Evolutionary conservation across 2,888 invertebrate species (phyloP), one percentile per base, ranked within the genome.

Genomic region (Pycnomerus fuliginosus): DNA sequence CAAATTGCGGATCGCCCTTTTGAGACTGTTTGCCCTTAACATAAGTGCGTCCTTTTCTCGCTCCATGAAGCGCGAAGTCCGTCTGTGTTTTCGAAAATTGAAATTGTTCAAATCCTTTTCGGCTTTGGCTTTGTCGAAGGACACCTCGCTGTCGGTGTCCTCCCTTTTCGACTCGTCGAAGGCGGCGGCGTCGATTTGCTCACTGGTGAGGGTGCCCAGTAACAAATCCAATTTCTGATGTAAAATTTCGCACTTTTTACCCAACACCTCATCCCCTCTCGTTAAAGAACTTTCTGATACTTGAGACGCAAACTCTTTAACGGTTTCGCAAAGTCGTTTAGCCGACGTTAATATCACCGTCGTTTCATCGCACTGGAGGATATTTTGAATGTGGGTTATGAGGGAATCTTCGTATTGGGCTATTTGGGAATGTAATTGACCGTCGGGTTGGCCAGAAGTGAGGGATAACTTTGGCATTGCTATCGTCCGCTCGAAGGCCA

Each of bases 401-500:
- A 90, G 80, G 8, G 82, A 83, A 55, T 86, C 84, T 63, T 90
- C 88, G 71, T 86, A 88, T 53, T 87, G 83, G 3, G 85, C 79
- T 56, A 81, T 82, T 50, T 74, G 74, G 10, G 68, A 76, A 72
- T 80, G 76, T 30, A 76, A 57, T 58, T 69, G 69, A 37, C 68
- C 42, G 70, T 77, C 56, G 67, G 62, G 58, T 47, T 67, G 65
- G 17, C 69, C 77, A 3, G 80, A 79, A 60, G 78, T 79, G 34
- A 72, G 57, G 10, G 72, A 72, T 25, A 71, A 53, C 55, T 72
- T 72, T 24, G 83, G 76, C 59, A 87, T 74, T 0, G 86, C 77
- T 41, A 83, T 80, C 45, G 81, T 80, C 37, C 89, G 80, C 70
- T 90, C 90, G 67, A 91, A 94, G 3, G 92, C 90, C 90, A 95